Evolutionary conservation across 2,797 vertebrate genomes (phyloP).

Genomic region (Spea hammondii): DNA sequence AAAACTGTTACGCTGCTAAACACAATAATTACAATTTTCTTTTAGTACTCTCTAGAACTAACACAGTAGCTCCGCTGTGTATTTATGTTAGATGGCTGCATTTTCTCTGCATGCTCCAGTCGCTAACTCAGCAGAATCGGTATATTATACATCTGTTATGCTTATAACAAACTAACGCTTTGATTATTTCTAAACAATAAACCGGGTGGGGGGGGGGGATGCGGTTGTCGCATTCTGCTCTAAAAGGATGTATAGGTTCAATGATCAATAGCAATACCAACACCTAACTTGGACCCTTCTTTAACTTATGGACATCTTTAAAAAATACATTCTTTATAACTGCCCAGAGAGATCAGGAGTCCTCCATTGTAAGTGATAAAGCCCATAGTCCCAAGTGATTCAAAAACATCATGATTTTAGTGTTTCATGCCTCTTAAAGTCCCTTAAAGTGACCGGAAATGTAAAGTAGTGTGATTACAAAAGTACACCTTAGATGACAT

Average conservation of each 20-base stretch:
- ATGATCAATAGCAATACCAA: background rate
- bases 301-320: no score
- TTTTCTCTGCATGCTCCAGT: slow-evolving; percentile 66
- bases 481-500: no score
- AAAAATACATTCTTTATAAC: no score
- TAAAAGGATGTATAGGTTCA: background rate
- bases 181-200: slow-evolving; percentile 20
- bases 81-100: slow-evolving; percentile 64
- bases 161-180: slow-evolving; percentile 29
- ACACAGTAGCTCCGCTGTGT: slow-evolving; percentile 56
- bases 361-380: no score
- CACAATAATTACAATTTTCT: slow-evolving; percentile 21
- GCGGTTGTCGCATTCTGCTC: background rate
- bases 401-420: no score
- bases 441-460: no score
- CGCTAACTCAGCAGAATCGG: slow-evolving; percentile 55
- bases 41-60: slow-evolving; percentile 22
- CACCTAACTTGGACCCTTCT: background rate
- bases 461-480: no score
- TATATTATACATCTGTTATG: slow-evolving; percentile 37
- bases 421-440: no score
- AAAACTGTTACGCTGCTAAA: slow-evolving; percentile 65
- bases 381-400: no score
- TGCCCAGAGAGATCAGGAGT: no score
- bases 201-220: background rate